Conservation (phyloP, 2,888 invertebrate genomes). For the Nomada hirtipes region DNA sequence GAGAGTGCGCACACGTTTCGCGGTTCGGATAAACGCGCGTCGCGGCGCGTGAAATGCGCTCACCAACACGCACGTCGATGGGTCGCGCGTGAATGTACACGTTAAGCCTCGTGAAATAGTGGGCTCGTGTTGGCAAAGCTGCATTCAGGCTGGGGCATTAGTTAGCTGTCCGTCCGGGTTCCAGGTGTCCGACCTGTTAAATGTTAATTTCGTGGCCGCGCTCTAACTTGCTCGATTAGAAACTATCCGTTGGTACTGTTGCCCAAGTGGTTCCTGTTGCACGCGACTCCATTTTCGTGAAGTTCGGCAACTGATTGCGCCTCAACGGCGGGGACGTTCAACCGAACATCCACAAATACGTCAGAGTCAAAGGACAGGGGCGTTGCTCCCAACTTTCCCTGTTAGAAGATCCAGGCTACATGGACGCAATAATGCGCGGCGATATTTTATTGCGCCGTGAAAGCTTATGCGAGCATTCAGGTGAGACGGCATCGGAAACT, state of each 20-base stretch:
- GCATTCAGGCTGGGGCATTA: constrained; percentile 69
- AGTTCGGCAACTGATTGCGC: not conserved
- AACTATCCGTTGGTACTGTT: constrained; percentile 68
- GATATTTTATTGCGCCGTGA: too few species aligned
- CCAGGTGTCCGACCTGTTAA: constrained; percentile 77
- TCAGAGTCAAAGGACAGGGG: not conserved
- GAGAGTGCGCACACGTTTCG: constrained; percentile 43
- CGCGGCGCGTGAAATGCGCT: constrained; percentile 51
- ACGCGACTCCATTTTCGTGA: constrained; percentile 19
- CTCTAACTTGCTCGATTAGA: constrained; percentile 79
- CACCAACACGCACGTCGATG: constrained; percentile 11
- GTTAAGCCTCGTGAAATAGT: constrained; percentile 8
- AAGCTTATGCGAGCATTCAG: too few species aligned
- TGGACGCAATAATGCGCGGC: too few species aligned
- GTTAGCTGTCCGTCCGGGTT: constrained; percentile 75
- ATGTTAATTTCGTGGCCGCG: constrained; percentile 79
- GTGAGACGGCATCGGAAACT: too few species aligned
- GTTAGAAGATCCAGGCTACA: too few species aligned
- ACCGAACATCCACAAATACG: not conserved
- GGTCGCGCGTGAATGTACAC: constrained; percentile 14
- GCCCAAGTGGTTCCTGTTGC: not conserved
- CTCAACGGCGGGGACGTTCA: not conserved
- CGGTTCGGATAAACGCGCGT: constrained; percentile 49
- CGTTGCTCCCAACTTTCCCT: too few species aligned
- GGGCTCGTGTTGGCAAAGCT: constrained; percentile 28